Base-by-base conservation (phyloP, 2,888 invertebrate species). In the Thereva nobilitata region DNA sequence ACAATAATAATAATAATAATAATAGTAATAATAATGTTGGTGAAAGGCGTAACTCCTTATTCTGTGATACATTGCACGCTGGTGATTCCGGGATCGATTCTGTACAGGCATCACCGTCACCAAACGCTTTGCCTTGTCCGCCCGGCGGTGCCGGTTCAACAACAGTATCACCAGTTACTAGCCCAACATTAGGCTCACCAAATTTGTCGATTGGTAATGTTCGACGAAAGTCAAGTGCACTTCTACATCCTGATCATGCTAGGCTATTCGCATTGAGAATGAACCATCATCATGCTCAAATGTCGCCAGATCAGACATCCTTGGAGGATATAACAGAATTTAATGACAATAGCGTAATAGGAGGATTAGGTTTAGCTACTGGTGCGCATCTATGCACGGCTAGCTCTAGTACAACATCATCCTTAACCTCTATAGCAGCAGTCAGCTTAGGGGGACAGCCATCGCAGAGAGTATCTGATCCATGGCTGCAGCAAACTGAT, bases 51-150 rank as follows among this genome's bases (percentile, higher is more conserved):
- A 77, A 75, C 69, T 80, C 80, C 64, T 74, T 80, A 56, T 80
- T 77, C 75, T 82, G 83, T 76, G 85, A 85, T 75, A 80, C 80
- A 61, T 75, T 80, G 70, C 83, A 84, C 72, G 83, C 82, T 56
- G 84, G 85, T 72, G 89, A 89, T 77, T 89, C 89, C 12, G 89
- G 89, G 68, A 89, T 89, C 75, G 89, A 89, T 72, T 89, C 89
- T 9, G 86, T 87, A 70, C 89, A 89, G 84, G 89, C 89, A 73
- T 85, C 85, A 45, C 85, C 85, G 4, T 82, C 83, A 63, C 85
- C 85, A 9, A 82, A 80, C 69, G 80, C 80, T 45, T 76, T 81
- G 69, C 76, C 77, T n/a, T 77, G 77, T 6, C 79, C 79, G 9
- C 80, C 79, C 40, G 80, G 78, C 5, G 8, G 65, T 8, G 74